Evolutionary conservation across 2,888 invertebrate genomes (phyloP).

Genomic region (Oegoconia quadripuncta): DNA sequence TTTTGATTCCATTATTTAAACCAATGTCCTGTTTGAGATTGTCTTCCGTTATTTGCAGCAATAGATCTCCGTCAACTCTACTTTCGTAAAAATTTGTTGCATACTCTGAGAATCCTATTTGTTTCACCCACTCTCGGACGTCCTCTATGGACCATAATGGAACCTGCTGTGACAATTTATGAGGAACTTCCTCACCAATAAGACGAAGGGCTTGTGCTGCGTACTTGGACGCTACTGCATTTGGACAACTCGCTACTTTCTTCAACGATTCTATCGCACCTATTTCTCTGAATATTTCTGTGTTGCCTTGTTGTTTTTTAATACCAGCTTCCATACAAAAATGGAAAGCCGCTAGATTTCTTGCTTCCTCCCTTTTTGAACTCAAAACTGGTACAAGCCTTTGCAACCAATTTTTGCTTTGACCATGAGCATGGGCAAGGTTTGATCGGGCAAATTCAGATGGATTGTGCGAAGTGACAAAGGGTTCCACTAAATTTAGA

Average conservation of each 20-base stretch:
- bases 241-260: constrained; percentile 97
- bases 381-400: constrained; percentile 95
- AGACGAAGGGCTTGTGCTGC: constrained; percentile 94
- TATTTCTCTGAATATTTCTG: constrained; percentile 94
- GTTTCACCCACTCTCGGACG: constrained; percentile 98
- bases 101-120: constrained; percentile 95
- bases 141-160: constrained; percentile 98
- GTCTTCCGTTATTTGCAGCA: constrained; percentile 94
- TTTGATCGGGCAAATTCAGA: constrained; percentile 96
- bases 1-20: constrained; percentile 94
- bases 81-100: constrained; percentile 92
- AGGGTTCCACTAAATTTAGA: constrained; percentile 96
- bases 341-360: constrained; percentile 98
- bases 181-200: constrained; percentile 98
- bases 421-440: constrained; percentile 95
- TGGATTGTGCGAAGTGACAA: constrained; percentile 96
- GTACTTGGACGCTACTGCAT: constrained; percentile 98
- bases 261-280: constrained; percentile 97
- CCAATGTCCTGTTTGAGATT: constrained; percentile 96
- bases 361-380: constrained; percentile 96
- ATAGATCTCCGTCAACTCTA: constrained; percentile 97
- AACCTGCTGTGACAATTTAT: constrained; percentile 98
- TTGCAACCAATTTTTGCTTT: constrained; percentile 96
- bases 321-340: constrained; percentile 99
- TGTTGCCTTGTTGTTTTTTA: constrained; percentile 95